Base-by-base conservation (phyloP, 2,797 vertebrate species). In the Acrocephalus scirpaceus region DNA sequence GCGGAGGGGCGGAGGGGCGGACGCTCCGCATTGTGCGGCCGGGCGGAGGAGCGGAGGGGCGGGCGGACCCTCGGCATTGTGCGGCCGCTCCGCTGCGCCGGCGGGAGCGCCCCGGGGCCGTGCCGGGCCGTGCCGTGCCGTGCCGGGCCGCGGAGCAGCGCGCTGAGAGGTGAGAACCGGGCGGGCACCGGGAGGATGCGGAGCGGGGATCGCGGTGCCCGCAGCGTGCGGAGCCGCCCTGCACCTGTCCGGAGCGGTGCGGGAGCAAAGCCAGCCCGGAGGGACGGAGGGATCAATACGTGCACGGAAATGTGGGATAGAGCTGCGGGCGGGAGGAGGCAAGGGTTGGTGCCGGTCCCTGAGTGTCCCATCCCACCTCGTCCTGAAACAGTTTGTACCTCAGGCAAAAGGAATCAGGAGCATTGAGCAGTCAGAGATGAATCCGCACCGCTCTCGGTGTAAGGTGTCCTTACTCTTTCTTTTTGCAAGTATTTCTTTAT, bases 221-320 rank as follows among this genome's bases (percentile, higher is more conserved):
- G 79, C 56, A 36, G 60, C 27, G 47, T 23, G 29, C 30, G 53
- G 53, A n/a, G 53, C 53, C 53, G n/a, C 54, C 22, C 56, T 15
- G 56, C 80, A 92, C 88, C 92, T 93, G 92, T 54, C 58, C 48
- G 65, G 73, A 47, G 15, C 26, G 13, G 20, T 3, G 60, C 36
- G 10, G 51, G 36, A 38, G 65, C 62, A 2, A 22, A 78, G 16
- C 20, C 21, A 26, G 3, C 3, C 11, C 73, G 38, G 38, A 38
- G 38, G 38, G 38, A 38, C 38, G 23, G 83, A 3, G 22, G 61
- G 5, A 1, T 29, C 60, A 0, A 0, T 13, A 7, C 2, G 25
- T 11, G 34, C 57, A 0, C 0, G 7, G 75, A n/a, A 23, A 30
- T 2, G 74, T 4, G 9, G 7, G 3, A 2, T 0, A 1, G 13